Evolutionary conservation across 1,140 invertebrate species (phyloP), one percentile per base, ranked within the genome.

Genomic region (Calosoma granatense): DNA sequence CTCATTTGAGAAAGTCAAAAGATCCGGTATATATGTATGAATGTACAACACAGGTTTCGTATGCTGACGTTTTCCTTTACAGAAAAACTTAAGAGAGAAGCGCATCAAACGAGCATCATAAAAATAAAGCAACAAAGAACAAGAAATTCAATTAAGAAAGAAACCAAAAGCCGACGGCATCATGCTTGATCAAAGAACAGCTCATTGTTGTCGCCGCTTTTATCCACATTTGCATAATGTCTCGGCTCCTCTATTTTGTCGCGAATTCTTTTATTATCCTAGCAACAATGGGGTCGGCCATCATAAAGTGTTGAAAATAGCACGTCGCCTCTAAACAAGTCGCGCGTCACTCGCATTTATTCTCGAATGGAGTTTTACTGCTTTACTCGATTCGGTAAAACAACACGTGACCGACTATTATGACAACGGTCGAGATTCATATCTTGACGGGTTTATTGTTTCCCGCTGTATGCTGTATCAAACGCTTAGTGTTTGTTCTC

Each of bases 81-180:
- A n/a, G n/a, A n/a, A n/a, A n/a, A n/a, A n/a, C n/a, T n/a, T n/a
- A n/a, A n/a, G n/a, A n/a, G n/a, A n/a, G n/a, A n/a, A n/a, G n/a
- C n/a, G n/a, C n/a, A n/a, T 17, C 15, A 47, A 47, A 47, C 9
- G 41, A 17, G 17, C 4, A 47, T 12, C 41, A 47, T 47, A 47
- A 17, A 47, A 47, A 47, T 17, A 17, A 47, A 6, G 41, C 41
- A 47, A 47, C 41, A 47, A 47, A 47, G 41, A 47, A 47, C 41
- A 47, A 47, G 41, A 47, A 47, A 47, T 47, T 47, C 41, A 47
- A 47, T 47, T 47, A 47, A 9, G 41, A 17, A 47, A 47, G 41
- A 12, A 47, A 47, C 41, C 41, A 47, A 47, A 47, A 47, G 41
- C 41, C 41, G 3, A 47, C 41, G 41, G 41, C 41, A 17, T 47